Evolutionary conservation across 2,797 vertebrate genomes (phyloP).

Genomic region (Sebastolobus altivelis): DNA sequence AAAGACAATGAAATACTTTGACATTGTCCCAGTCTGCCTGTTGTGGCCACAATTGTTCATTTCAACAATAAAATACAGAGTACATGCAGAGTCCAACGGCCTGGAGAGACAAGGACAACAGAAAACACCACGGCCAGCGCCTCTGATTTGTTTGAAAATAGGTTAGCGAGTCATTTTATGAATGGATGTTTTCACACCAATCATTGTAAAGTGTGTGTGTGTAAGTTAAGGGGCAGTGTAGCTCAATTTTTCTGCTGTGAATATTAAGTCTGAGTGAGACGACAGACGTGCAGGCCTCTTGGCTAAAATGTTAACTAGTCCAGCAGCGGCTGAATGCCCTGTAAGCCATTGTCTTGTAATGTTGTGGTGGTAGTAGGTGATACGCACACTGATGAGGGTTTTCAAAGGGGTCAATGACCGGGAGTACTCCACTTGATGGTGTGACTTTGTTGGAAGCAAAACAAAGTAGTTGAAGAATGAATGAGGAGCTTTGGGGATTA

Average conservation of each 20-base stretch:
- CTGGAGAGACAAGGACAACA: neutral
- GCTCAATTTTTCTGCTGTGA: conserved; percentile 14
- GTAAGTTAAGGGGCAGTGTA: conserved; percentile 6
- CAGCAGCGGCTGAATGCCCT: conserved; percentile 43
- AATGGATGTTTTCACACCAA: conserved; percentile 45
- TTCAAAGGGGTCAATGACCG: conserved; percentile 64
- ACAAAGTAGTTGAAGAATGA: conserved; percentile 54
- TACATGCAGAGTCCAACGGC: neutral
- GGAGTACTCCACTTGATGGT: conserved; percentile 51
- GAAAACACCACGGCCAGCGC: neutral
- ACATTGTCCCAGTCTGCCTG: neutral
- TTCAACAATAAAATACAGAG: neutral
- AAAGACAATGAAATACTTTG: conserved; percentile 19
- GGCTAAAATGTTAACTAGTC: conserved; percentile 25
- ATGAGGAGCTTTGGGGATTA: conserved; percentile 37
- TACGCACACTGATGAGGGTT: conserved; percentile 64
- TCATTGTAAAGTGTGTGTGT: conserved; percentile 4
- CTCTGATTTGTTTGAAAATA: conserved; percentile 36
- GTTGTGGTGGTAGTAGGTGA: conserved; percentile 42
- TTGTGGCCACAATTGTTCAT: neutral
- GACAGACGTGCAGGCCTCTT: conserved; percentile 2
- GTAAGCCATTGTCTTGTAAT: conserved; percentile 33
- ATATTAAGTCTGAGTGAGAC: conserved; percentile 4
- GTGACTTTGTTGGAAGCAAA: conserved; percentile 62
- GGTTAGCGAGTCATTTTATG: conserved; percentile 54